Conservation (phyloP, 2,113 vertebrate genomes). For the Noctilio leporinus region DNA sequence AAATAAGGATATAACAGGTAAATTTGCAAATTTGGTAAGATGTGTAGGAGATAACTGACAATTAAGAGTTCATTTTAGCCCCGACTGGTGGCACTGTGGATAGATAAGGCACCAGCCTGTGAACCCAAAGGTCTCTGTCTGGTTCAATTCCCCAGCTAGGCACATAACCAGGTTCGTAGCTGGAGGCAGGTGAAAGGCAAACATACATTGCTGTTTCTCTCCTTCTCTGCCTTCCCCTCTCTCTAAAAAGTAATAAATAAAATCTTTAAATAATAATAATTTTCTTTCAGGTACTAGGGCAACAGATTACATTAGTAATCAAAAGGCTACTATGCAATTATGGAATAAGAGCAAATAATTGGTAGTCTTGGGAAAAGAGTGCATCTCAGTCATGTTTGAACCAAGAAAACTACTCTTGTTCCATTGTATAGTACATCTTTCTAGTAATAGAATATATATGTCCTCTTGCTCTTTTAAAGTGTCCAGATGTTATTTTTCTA, state of each 20-base stretch:
- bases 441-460: slow-evolving; percentile 27
- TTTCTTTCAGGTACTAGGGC: neutral
- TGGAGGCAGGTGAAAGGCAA: no score
- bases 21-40: neutral
- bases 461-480: slow-evolving; percentile 5
- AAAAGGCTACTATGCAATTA: slow-evolving; percentile 9
- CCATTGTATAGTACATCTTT: neutral
- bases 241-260: no score
- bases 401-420: neutral
- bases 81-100: no score
- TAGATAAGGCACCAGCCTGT: no score
- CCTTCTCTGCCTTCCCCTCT: no score
- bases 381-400: neutral
- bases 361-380: neutral
- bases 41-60: neutral
- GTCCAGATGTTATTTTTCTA: slow-evolving; percentile 26
- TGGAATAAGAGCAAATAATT: neutral
- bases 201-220: no score
- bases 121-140: no score
- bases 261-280: no score
- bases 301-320: neutral
- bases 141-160: no score
- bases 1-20: neutral
- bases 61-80: neutral
- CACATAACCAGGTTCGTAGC: no score